Base-by-base conservation (phyloP, 2,113 vertebrate genomes). In the Bubalus kerabau region DNA sequence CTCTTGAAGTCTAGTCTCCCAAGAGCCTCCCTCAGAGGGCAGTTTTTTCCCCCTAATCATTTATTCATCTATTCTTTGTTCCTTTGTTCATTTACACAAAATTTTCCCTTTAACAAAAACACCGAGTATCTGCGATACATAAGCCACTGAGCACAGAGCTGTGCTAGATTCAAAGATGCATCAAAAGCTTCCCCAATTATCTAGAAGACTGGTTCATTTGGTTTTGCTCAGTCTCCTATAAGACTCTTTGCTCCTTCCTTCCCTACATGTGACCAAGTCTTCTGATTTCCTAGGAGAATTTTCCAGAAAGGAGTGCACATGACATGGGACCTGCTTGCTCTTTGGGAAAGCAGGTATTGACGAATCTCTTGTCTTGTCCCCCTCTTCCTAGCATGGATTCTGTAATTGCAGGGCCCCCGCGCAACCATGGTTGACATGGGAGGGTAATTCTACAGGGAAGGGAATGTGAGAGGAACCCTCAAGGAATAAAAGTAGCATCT, bases 171-270 rank as follows among this genome's bases (percentile, higher is more conserved):
- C 11, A 43, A 43, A 74, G 71, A 43, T 74, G 71, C 36, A 26
- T 76, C 71, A 43, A 43, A 76, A 76, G 36, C 21, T 3, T 43
- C 11, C 36, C 40, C 71, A 76, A 0, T 43, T 76, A 76, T 40
- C 71, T 26, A 43, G 11, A 76, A 76, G 36, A 76, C 71, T 26
- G 71, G 36, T 43, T 76, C 36, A 26, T 76, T 40, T 76, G 36
- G 11, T 52, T 90, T 82, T 80, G 56, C 26, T 57, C n/a, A 60
- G 64, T 23, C 13, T 89, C 60, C 30, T 62, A 15, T 59, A 30
- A 50, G 56, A 80, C 82, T 7, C 57, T 92, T 91, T 95, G 26
- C 32, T 95, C 8, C 26, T 80, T 9, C 21, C 48, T 94, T 71
- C 28, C 89, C 24, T 4, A 52, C 23, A 15, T 40, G 48, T 59